These are phyloP conservation scores for Hylyphantes graminicola DNA, from an alignment of 1,140 invertebrate species.

Conservation along the genomic window DNA sequence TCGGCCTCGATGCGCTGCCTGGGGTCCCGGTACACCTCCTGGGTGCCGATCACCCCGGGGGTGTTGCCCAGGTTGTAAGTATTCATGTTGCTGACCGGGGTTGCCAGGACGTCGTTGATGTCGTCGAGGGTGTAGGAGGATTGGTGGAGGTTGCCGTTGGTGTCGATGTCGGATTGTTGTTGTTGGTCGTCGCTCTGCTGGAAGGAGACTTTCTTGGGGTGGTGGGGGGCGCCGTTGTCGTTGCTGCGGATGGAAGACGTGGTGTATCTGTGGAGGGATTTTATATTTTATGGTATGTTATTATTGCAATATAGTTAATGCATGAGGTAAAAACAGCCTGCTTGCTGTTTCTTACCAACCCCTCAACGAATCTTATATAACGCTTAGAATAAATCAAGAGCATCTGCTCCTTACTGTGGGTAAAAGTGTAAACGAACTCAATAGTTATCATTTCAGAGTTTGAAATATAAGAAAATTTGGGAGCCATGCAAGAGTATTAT, in stretches of 20 bases:
- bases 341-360: too few relatives aligned
- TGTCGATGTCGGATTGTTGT: slow-evolving; percentile 52
- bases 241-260: slow-evolving; percentile 51
- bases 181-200: slow-evolving; percentile 60
- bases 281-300: too few relatives aligned
- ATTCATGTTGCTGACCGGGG: slow-evolving; percentile 61
- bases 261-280: not conserved
- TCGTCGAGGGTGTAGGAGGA: slow-evolving; percentile 61
- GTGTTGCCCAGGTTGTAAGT: slow-evolving; percentile 70
- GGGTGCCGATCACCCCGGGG: slow-evolving; percentile 92
- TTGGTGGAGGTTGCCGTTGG: slow-evolving; percentile 47
- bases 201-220: slow-evolving; percentile 65
- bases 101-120: slow-evolving; percentile 64
- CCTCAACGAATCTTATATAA: too few relatives aligned
- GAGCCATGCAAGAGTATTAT: too few relatives aligned
- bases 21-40: slow-evolving; percentile 93
- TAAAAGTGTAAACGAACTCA: too few relatives aligned
- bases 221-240: slow-evolving; percentile 51
- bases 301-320: too few relatives aligned
- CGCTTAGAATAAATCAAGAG: too few relatives aligned
- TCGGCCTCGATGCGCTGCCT: slow-evolving; percentile 82
- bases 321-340: too few relatives aligned
- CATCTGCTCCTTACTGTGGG: too few relatives aligned
- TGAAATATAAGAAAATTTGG: too few relatives aligned
- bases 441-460: too few relatives aligned